These are phyloP conservation scores for Unio pictorum DNA, from an alignment of 2,888 invertebrate genomes.

Conservation along the genomic window DNA sequence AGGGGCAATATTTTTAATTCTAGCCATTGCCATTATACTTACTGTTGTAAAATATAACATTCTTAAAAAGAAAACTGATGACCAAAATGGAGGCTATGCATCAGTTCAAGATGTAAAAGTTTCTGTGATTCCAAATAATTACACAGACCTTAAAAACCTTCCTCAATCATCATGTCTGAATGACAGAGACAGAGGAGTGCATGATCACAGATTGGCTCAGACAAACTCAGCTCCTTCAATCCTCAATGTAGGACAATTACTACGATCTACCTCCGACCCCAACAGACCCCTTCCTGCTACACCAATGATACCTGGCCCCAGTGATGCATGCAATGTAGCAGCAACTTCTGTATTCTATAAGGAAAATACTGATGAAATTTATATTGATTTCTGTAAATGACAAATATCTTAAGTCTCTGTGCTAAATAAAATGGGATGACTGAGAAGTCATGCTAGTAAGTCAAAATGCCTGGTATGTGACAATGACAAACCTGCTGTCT, in stretches of 20 bases:
- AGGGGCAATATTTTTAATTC: slow-evolving; percentile 9
- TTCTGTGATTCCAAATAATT: slow-evolving; percentile 3
- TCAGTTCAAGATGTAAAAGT: not conserved
- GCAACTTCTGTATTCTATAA: too few relatives aligned
- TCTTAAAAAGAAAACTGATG: slow-evolving; percentile 7
- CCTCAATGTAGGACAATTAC: slow-evolving; percentile 21
- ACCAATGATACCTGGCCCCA: slow-evolving; percentile 3
- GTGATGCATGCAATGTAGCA: too few relatives aligned
- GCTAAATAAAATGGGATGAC: too few relatives aligned
- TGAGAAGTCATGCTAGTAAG: too few relatives aligned
- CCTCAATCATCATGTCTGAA: too few relatives aligned
- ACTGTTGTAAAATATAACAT: slow-evolving; percentile 29
- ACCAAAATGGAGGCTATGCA: slow-evolving; percentile 2
- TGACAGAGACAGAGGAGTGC: too few relatives aligned
- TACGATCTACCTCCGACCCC: slow-evolving; percentile 8
- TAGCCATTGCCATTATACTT: slow-evolving; percentile 22
- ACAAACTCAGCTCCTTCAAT: slow-evolving; percentile 37
- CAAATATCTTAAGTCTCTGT: too few relatives aligned
- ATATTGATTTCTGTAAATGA: too few relatives aligned
- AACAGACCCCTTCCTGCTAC: slow-evolving; percentile 34
- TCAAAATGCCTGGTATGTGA: too few relatives aligned
- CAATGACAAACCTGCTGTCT: too few relatives aligned
- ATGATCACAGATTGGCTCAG: not conserved
- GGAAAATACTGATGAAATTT: too few relatives aligned
- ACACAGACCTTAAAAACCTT: too few relatives aligned